Evolutionary conservation across 1,140 invertebrate genomes (phyloP).

Genomic region (Drosophila asahinai): DNA sequence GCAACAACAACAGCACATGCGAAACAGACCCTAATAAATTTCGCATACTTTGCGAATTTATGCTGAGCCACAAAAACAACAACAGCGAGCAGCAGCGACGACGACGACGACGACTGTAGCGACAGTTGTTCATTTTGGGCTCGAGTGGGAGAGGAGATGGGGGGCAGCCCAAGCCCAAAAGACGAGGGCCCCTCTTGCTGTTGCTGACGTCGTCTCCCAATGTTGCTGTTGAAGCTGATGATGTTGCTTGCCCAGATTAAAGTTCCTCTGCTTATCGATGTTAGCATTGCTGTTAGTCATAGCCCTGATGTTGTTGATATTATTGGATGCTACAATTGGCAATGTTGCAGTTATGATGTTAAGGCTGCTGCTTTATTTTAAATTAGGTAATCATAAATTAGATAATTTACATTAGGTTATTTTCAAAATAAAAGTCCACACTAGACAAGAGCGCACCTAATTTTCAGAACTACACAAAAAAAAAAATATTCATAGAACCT

Average conservation of each 20-base stretch:
- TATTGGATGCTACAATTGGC: neutral
- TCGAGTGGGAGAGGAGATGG: conserved; percentile 22
- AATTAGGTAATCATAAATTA: neutral
- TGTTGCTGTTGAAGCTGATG: conserved; percentile 1
- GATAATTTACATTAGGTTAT: neutral
- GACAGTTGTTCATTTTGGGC: conserved; percentile 63
- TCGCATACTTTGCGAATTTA: conserved; percentile 83
- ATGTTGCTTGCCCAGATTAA: neutral
- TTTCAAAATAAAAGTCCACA: neutral
- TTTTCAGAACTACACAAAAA: too few species aligned
- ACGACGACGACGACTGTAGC: conserved; percentile 29
- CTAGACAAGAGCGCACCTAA: too few species aligned
- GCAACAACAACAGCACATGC: conserved; percentile 55
- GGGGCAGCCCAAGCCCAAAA: conserved; percentile 42
- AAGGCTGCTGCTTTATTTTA: neutral
- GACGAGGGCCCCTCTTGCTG: conserved; percentile 17
- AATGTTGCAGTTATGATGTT: too few species aligned
- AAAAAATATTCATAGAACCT: too few species aligned
- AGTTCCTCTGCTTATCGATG: neutral
- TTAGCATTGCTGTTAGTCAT: conserved; percentile 11
- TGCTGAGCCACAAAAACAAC: conserved; percentile 70
- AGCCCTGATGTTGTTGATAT: neutral
- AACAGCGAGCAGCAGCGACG: conserved; percentile 15
- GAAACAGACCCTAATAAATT: conserved; percentile 82
- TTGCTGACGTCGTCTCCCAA: conserved; percentile 15